Evolutionary conservation across 2,888 invertebrate species (phyloP), one percentile per base, ranked within the genome.

Genomic region (Electrophaes corylata): DNA sequence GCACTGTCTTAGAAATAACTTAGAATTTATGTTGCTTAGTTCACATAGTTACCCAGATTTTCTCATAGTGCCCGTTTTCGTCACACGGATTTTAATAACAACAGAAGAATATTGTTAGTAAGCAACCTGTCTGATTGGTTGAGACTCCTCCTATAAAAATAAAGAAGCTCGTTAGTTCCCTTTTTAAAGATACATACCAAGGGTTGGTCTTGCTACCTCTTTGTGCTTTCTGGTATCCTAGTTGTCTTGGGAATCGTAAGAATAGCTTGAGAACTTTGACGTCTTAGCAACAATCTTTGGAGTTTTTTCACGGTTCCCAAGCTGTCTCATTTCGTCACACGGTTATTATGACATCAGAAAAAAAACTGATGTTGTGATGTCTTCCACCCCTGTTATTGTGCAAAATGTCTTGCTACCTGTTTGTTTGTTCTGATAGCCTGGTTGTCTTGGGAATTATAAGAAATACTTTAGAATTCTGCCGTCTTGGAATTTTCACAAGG

Each of bases 191-290:
- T n/a, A 40, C 16, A 16, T 55, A 29, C 23, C 16, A 29, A 37
- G 39, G 16, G 35, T 12, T 44, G 2, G 10, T 29, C 45, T 40
- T 43, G 40, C 20, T 18, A 52, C 35, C 53, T 62, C 51, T 48
- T 60, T 26, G n/a, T 4, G 1, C 11, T 14, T 46, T 50, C 54
- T 63, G 48, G 19, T 50, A 18, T 16, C 59, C 53, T 41, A 35
- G 49, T 57, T n/a, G 20, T 37, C 53, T 37, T 59, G 59, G 48
- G 57, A 64, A 62, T 62, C 45, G 2, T 57, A 51, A 51, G 51
- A 64, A 47, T 43, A 52, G 14, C 55, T 56, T 60, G 57, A 58
- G 57, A 58, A 58, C 44, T 29, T 19, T 10, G 39, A 39, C 44
- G 44, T 55, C 55, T 55, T 55, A n/a, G 31, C 40, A 20, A 29